Evolutionary conservation across 2,888 invertebrate genomes (phyloP).

Genomic region (Catotricha subobsoleta): DNA sequence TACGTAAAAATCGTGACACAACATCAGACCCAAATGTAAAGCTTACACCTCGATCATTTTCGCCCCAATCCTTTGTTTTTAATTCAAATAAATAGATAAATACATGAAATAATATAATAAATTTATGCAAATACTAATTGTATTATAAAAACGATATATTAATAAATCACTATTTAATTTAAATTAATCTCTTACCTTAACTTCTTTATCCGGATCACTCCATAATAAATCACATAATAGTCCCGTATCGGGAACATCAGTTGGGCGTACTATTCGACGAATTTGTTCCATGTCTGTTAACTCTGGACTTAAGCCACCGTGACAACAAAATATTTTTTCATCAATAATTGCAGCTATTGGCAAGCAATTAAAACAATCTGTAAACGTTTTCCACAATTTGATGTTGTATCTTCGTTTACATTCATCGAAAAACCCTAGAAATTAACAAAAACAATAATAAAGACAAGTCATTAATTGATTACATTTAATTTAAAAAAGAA

Average conservation of each 20-base stretch:
- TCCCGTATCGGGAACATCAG: constrained; percentile 91
- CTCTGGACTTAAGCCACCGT: constrained; percentile 87
- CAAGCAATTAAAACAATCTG: constrained; percentile 98
- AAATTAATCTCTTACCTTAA: too few species aligned
- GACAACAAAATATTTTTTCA: constrained; percentile 98
- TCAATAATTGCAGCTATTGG: constrained; percentile 99
- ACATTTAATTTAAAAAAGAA: neutral
- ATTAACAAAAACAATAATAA: constrained; percentile 3
- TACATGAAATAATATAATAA: too few species aligned
- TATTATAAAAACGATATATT: too few species aligned
- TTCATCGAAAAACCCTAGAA: constrained; percentile 48
- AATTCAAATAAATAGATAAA: too few species aligned
- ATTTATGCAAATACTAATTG: too few species aligned
- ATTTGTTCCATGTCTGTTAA: constrained; percentile 93
- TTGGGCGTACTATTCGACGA: constrained; percentile 91
- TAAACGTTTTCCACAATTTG: constrained; percentile 99
- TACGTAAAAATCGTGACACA: constrained; percentile 86
- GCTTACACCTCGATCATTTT: constrained; percentile 95
- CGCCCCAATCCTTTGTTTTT: constrained; percentile 89
- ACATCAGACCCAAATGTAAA: constrained; percentile 98
- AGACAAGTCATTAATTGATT: neutral
- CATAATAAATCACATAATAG: constrained; percentile 90
- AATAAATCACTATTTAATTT: too few species aligned
- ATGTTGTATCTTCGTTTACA: constrained; percentile 95
- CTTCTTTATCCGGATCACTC: constrained; percentile 94